These are phyloP conservation scores for Lutjanus argentimaculatus DNA, from an alignment of 2,797 vertebrate genomes.

Conservation along the genomic window DNA sequence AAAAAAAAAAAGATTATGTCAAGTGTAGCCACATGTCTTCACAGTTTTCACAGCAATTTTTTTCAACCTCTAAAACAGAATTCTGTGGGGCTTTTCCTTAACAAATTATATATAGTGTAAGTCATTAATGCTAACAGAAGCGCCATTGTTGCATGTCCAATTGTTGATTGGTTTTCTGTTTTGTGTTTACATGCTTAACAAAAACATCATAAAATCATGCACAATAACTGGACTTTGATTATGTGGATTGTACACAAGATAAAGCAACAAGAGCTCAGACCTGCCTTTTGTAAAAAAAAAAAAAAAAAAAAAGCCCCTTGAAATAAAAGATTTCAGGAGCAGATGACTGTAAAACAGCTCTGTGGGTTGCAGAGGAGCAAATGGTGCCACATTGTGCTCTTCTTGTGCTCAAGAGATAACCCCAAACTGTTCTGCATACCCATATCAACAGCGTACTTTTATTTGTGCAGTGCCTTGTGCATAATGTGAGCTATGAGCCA, in stretches of 20 bases:
- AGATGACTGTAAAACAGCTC: too few species aligned
- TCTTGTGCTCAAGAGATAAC: constrained; percentile 6
- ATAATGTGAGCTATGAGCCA: constrained; percentile 41
- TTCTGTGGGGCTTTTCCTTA: background rate
- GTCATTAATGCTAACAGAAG: background rate
- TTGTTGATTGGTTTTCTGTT: too few species aligned
- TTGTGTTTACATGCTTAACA: background rate
- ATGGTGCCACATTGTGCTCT: background rate
- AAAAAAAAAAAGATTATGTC: too few species aligned
- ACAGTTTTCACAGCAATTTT: background rate
- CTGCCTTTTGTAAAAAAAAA: background rate
- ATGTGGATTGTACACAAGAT: background rate
- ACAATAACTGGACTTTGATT: background rate
- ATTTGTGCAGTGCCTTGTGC: constrained; percentile 37
- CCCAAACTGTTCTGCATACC: constrained; percentile 3
- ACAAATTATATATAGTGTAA: background rate
- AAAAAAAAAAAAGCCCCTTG: background rate
- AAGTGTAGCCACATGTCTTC: too few species aligned
- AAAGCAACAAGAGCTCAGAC: too few species aligned
- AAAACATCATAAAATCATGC: background rate
- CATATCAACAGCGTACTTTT: constrained; percentile 10
- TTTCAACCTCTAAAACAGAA: too few species aligned
- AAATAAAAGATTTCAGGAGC: background rate
- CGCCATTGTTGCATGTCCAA: background rate
- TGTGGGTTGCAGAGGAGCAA: background rate